These are phyloP conservation scores for Sinosuthora webbiana DNA, from an alignment of 2,113 vertebrate genomes.

Conservation along the genomic window DNA sequence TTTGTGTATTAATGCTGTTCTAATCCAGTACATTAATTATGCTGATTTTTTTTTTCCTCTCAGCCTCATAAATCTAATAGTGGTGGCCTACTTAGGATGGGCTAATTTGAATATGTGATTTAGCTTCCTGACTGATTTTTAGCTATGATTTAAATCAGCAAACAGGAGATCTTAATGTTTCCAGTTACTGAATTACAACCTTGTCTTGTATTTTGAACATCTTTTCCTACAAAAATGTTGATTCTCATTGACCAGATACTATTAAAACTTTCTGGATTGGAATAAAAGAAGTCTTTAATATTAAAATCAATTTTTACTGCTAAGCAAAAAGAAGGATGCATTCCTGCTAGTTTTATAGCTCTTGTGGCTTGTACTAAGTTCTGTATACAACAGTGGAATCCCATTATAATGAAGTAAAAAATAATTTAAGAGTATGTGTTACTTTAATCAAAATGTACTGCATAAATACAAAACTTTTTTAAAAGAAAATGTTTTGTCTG, in stretches of 20 bases:
- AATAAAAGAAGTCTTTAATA: background rate
- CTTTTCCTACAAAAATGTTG: background rate
- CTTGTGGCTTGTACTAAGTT: background rate
- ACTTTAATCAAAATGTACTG: background rate
- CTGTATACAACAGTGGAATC: background rate
- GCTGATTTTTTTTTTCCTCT: background rate
- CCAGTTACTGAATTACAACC: background rate
- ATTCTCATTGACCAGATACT: background rate
- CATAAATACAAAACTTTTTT: background rate
- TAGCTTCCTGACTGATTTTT: background rate
- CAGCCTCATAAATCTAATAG: background rate
- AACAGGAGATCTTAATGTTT: background rate
- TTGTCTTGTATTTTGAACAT: background rate
- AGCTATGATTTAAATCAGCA: background rate
- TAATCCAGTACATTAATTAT: background rate
- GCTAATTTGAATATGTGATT: background rate
- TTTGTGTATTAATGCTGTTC: background rate
- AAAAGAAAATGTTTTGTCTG: background rate
- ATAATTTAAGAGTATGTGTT: background rate
- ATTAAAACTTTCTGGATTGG: background rate
- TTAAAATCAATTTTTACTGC: background rate
- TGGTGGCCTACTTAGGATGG: background rate
- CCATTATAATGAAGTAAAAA: background rate
- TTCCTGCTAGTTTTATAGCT: background rate
- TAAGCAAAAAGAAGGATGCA: background rate